A percentile compares a stretch with the other conserved stretches of the same genome.
Evolutionary conservation across 2,888 invertebrate species (phyloP).

Genomic region (Pherbina coryleti): DNA sequence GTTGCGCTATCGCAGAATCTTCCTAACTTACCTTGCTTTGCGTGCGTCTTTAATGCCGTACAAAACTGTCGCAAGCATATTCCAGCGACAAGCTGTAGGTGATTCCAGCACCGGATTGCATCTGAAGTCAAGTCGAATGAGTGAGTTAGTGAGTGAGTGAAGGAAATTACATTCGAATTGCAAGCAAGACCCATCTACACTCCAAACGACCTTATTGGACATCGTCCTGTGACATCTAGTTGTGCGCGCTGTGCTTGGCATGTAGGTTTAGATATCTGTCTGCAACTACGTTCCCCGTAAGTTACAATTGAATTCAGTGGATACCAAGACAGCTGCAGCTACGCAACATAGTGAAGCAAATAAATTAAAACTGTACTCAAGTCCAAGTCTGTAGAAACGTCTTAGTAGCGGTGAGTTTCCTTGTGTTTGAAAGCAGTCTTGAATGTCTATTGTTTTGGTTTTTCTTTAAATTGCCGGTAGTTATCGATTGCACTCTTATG

Average conservation of each 20-base stretch:
- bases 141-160: slow-evolving; percentile 1
- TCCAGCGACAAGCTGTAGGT: neutral
- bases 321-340: neutral
- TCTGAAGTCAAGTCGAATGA: neutral
- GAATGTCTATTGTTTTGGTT: no score
- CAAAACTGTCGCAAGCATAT: slow-evolving; percentile 9
- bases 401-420: no score
- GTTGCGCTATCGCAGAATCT: neutral
- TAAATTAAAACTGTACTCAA: slow-evolving; percentile 49
- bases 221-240: neutral
- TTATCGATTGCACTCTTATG: neutral
- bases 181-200: neutral
- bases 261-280: slow-evolving; percentile 33
- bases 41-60: neutral
- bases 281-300: neutral
- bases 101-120: neutral
- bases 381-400: no score
- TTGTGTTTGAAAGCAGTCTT: no score
- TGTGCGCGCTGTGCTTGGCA: slow-evolving; percentile 3
- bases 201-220: neutral
- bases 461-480: no score
- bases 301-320: no score
- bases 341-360: slow-evolving; percentile 31
- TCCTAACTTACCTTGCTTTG: neutral
- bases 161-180: slow-evolving; percentile 21